Conservation (phyloP, 2,113 vertebrate species). For the Myotis davidii region DNA sequence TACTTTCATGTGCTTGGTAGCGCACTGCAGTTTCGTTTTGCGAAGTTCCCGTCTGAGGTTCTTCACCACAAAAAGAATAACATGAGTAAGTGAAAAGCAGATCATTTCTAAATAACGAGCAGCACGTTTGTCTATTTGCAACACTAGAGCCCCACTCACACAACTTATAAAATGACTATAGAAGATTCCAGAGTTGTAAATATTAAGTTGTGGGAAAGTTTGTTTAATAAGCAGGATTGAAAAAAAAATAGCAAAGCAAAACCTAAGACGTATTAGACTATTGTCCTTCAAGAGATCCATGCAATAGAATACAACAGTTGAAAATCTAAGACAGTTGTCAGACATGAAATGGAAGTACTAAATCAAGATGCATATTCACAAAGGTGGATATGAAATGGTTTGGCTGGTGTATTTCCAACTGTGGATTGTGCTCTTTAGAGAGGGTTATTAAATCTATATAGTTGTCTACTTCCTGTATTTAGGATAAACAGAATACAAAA, state of each 20-base stretch:
- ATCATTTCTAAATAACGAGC: not conserved
- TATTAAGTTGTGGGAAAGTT: not conserved
- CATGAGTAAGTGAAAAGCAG: not conserved
- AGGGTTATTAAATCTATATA: not conserved
- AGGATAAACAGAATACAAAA: not conserved
- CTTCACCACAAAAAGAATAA: slow-evolving; percentile 52
- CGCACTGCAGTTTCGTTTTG: not conserved
- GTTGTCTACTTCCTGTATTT: not conserved
- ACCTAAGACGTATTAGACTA: not conserved
- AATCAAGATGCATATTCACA: not conserved
- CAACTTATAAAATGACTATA: not conserved
- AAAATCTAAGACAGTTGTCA: not conserved
- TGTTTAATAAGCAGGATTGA: not conserved
- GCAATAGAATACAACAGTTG: not conserved
- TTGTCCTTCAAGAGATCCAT: not conserved
- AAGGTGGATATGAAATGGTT: not conserved
- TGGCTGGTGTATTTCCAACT: not conserved
- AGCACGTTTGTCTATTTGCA: too few relatives aligned
- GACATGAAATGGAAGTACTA: not conserved
- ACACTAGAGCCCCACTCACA: not conserved
- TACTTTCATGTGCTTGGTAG: slow-evolving; percentile 43
- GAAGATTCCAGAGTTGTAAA: not conserved
- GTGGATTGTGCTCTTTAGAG: not conserved
- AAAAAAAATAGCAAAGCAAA: not conserved
- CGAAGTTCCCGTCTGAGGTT: not conserved